These are phyloP conservation scores for Cyclophora albipunctata DNA, from an alignment of 2,888 invertebrate genomes.

Conservation along the genomic window DNA sequence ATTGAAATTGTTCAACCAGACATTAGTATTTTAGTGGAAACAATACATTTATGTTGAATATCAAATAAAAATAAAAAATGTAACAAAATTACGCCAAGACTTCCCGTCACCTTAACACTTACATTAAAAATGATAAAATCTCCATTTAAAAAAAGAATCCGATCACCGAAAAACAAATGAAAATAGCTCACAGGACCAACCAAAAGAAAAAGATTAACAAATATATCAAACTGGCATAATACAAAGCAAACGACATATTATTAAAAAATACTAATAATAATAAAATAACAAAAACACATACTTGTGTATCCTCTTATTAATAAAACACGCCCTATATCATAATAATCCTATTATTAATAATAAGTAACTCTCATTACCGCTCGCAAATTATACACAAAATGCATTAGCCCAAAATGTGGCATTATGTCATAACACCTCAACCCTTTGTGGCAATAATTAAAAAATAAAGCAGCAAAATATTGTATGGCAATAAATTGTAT, in stretches of 20 bases:
- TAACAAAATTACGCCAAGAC: too few species aligned
- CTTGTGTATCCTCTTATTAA: constrained; percentile 63
- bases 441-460: constrained; percentile 43
- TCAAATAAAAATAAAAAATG: too few species aligned
- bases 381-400: constrained; percentile 66
- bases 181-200: constrained; percentile 22
- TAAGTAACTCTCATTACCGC: constrained; percentile 32
- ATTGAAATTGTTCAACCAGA: too few species aligned
- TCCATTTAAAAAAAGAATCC: constrained; percentile 28
- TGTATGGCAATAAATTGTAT: constrained; percentile 41
- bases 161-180: constrained; percentile 29
- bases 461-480: constrained; percentile 68
- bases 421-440: constrained; percentile 5
- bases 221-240: constrained; percentile 42
- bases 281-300: constrained; percentile 39
- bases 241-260: constrained; percentile 44
- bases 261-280: constrained; percentile 26
- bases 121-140: constrained; percentile 38
- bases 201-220: constrained; percentile 28
- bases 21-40: too few species aligned
- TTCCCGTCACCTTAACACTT: constrained; percentile 14
- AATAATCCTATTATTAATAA: constrained; percentile 7
- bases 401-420: constrained; percentile 44
- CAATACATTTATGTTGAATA: too few species aligned
- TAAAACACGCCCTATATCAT: constrained; percentile 22